These are phyloP conservation scores for Takifugu ocellatus DNA, from an alignment of 2,797 vertebrate genomes.

Conservation along the genomic window DNA sequence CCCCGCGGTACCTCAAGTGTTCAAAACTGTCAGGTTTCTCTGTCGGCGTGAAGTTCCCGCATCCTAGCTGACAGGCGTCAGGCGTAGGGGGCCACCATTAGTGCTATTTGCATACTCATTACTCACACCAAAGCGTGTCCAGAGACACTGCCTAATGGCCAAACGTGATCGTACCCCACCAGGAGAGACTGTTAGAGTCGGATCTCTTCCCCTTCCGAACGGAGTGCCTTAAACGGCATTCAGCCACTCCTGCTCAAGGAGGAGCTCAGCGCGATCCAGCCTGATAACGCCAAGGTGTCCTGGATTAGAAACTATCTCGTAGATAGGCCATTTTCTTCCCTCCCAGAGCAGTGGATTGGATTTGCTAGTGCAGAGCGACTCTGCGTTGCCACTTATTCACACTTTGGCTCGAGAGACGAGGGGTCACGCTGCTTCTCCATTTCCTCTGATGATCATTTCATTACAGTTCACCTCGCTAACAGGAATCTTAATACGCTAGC, in stretches of 20 bases:
- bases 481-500: background rate
- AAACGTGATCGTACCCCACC: conserved; percentile 4
- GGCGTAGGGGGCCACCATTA: conserved; percentile 1
- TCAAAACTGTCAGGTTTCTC: conserved; percentile 18
- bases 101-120: conserved; percentile 13
- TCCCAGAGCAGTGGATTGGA: conserved; percentile 49
- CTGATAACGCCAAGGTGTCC: conserved; percentile 64
- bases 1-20: conserved; percentile 23
- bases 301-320: conserved; percentile 62
- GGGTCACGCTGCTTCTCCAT: conserved; percentile 37
- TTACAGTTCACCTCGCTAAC: conserved; percentile 8
- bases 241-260: conserved; percentile 38
- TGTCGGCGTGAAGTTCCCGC: conserved; percentile 23
- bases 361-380: conserved; percentile 46
- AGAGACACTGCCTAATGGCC: background rate
- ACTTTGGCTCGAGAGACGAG: conserved; percentile 31
- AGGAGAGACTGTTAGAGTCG: conserved; percentile 10
- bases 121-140: background rate
- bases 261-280: conserved; percentile 53
- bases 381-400: conserved; percentile 33
- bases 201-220: conserved; percentile 40
- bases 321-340: conserved; percentile 53
- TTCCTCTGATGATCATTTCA: conserved; percentile 21
- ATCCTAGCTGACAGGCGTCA: conserved; percentile 7
- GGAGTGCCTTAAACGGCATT: conserved; percentile 48